These are phyloP conservation scores for Phataginus tricuspis DNA, from an alignment of 2,797 vertebrate genomes.

Conservation along the genomic window DNA sequence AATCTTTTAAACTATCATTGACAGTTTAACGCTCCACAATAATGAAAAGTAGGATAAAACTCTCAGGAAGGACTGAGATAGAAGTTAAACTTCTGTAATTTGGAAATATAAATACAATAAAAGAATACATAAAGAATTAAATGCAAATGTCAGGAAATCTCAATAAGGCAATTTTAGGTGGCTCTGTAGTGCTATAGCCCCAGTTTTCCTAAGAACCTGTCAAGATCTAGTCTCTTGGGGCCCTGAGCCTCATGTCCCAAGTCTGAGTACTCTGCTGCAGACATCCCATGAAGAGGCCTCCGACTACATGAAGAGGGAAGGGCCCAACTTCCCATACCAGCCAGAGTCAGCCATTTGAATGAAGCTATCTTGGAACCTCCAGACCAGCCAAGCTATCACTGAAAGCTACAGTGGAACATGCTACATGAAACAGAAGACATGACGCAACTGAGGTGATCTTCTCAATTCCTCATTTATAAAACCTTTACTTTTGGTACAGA, in stretches of 20 bases:
- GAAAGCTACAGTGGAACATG: background rate
- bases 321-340: background rate
- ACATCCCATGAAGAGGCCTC: background rate
- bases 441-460: background rate
- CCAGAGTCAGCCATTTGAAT: background rate
- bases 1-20: background rate
- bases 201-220: background rate
- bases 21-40: background rate
- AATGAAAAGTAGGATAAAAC: background rate
- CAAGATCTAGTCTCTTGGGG: background rate
- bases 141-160: background rate
- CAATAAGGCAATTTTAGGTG: background rate
- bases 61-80: background rate
- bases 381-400: background rate
- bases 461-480: background rate
- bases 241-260: background rate
- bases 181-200: background rate
- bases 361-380: background rate
- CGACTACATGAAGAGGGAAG: background rate
- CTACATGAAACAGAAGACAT: background rate
- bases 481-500: background rate
- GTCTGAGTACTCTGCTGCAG: background rate
- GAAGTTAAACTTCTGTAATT: constrained; percentile 27
- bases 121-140: background rate
- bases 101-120: background rate